Conservation (phyloP, 2,797 vertebrate species). For the Chrosomus eos region DNA sequence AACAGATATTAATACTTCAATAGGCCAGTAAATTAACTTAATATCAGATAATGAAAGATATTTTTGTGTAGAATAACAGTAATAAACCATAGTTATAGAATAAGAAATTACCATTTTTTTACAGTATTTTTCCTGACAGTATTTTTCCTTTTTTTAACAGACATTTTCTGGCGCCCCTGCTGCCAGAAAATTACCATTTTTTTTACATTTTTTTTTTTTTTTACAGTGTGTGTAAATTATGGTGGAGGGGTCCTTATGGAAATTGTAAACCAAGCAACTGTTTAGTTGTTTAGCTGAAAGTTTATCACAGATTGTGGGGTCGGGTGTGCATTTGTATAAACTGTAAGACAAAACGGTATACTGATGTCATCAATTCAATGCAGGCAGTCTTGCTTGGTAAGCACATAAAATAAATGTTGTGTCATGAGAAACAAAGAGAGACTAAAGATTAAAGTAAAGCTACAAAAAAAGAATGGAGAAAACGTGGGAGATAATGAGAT, state of each 20-base stretch:
- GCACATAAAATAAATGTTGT: not conserved
- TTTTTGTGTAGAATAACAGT: too few relatives aligned
- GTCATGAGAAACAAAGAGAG: not conserved
- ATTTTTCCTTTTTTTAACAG: too few relatives aligned
- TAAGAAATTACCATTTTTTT: too few relatives aligned
- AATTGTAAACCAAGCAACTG: not conserved
- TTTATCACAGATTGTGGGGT: not conserved
- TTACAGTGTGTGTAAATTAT: not conserved
- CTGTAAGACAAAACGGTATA: not conserved
- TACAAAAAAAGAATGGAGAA: not conserved
- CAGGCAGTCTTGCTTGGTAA: not conserved
- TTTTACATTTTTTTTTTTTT: too few relatives aligned
- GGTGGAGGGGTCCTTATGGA: not conserved
- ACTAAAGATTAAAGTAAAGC: not conserved
- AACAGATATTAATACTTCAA: too few relatives aligned
- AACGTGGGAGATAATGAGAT: not conserved
- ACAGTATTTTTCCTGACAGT: too few relatives aligned
- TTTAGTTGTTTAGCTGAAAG: not conserved
- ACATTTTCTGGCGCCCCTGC: too few relatives aligned
- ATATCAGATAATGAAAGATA: too few relatives aligned
- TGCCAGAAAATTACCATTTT: too few relatives aligned
- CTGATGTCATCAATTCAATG: not conserved
- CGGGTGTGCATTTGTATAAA: not conserved
- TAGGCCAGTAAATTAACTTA: too few relatives aligned
- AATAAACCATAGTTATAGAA: too few relatives aligned